Evolutionary conservation across 2,797 vertebrate species (phyloP), one percentile per base, ranked within the genome.

Genomic region (Fistularia tabacaria): DNA sequence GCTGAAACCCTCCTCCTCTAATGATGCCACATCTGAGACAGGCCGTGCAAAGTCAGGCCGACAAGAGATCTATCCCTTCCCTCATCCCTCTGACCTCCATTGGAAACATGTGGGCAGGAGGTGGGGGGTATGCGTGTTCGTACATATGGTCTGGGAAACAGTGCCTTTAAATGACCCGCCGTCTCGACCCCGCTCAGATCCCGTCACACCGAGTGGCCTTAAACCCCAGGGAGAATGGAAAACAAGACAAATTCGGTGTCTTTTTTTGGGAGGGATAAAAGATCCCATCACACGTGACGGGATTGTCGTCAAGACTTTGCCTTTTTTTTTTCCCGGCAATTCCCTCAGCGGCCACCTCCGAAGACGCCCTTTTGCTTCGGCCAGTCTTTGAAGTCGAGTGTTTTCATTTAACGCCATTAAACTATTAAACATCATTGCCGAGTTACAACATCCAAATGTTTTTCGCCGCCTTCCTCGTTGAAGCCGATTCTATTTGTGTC

Each of bases 31-130:
- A 81, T 80, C 74, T 76, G 67, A 76, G 76, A 83, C 70, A 74
- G 59, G 49, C 51, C 47, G 49, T 49, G 13, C 15, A 8, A 36
- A 40, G 25, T 25, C 25, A 25, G 25, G 25, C 25, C 25, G 25
- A 25, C 25, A 2, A 25, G 25, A 25, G 25, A 54, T 61, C 49
- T 43, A 14, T 39, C n/a, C 58, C 61, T 66, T 65, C 62, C 65
- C 54, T 53, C 41, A 51, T 59, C 72, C 65, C 68, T 64, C 49
- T 69, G 66, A 56, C 54, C 69, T 77, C 57, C 78, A 88, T 79
- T 87, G 76, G 76, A 87, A 88, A 88, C 89, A 90, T 89, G 85
- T 90, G 89, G 73, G 65, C 15, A 46, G 78, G 51, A 73, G 79
- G 67, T 61, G 73, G 63, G 25, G 67, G 75, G 40, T 51, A 66